Base-by-base conservation (phyloP, 2,888 invertebrate species). In the Tolmerus cingulatus region DNA sequence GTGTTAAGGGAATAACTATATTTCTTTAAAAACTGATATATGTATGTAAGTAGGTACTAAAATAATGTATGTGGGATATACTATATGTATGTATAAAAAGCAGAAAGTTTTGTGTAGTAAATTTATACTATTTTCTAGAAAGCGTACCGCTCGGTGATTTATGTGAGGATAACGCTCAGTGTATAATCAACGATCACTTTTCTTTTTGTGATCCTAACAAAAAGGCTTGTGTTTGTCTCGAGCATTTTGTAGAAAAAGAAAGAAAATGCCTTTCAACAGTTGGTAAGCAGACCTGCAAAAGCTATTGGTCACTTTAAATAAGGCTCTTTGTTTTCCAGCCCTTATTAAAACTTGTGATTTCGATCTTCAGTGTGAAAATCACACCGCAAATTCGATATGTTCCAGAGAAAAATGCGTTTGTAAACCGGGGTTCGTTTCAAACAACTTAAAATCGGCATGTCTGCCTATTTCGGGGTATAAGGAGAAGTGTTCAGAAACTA, bases 111-210 rank as follows among this genome's bases (percentile, higher is more conserved):
- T 16, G 0, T 46, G 4, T 16, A 1, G 16, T 46, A 46, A 46
- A 46, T 46, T 14, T 46, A 14, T 46, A 16, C 4, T 46, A 46
- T 14, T 46, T 46, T 46, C 16, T 87, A 91, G 91, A 89, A 88
- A 74, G 40, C 30, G 90, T 91, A 30, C 34, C 87, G 1, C 88
- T 91, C 55, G 89, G 89, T 0, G 90, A 87, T 2, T 16, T 1
- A 0, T 92, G 92, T 87, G 92, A 92, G 86, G 51, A 89, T 84
- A 87, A 90, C 34, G 88, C 88, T 0, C 92, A 92, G 85, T 92
- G 92, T 86, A 89, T 91, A 57, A 74, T 76, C 5, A 19, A 86
- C 27, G 90, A 91, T 86, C 88, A 88, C 27, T 91, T 91, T 87
- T 89, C 91, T 12, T 86, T 90, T 9, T 92, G 92, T 82, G 88